phyloP scores from a whole-genome alignment of 2,797 vertebrate genomes.

The Octomys mimax region DNA sequence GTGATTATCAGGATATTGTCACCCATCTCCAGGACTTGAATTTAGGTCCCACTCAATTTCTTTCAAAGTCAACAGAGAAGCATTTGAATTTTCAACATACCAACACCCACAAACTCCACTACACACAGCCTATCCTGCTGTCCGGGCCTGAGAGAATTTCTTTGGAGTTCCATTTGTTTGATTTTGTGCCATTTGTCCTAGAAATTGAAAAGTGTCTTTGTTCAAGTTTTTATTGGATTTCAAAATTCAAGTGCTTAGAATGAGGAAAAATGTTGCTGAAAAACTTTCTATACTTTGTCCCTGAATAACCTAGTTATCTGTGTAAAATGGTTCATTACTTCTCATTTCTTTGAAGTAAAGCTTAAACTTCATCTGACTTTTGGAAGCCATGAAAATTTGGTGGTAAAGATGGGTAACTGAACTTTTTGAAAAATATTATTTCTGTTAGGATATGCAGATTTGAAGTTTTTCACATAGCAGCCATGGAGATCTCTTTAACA shows the following conservation, averaged over 20 bases:
- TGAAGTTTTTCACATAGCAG: slow-evolving; percentile 9
- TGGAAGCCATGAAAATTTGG: slow-evolving; percentile 41
- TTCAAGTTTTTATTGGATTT: slow-evolving; percentile 76
- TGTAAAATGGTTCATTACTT: neutral
- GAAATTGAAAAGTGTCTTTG: slow-evolving; percentile 71
- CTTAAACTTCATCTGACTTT: slow-evolving; percentile 54
- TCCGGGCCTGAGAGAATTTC: slow-evolving; percentile 19
- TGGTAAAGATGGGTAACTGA: slow-evolving; percentile 3
- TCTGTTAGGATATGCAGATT: slow-evolving; percentile 5
- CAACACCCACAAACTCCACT: slow-evolving; percentile 70
- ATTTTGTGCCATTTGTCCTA: slow-evolving; percentile 75
- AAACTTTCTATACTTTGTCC: slow-evolving; percentile 61
- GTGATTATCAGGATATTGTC: slow-evolving; percentile 38
- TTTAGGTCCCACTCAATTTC: neutral
- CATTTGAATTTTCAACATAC: slow-evolving; percentile 69
- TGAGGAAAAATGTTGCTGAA: slow-evolving; percentile 66
- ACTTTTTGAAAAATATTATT: neutral
- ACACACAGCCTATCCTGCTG: slow-evolving; percentile 53
- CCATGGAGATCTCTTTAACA: slow-evolving; percentile 45
- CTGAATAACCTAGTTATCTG: slow-evolving; percentile 33
- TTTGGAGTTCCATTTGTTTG: slow-evolving; percentile 52
- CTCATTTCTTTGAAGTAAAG: slow-evolving; percentile 36
- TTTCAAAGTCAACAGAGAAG: slow-evolving; percentile 42
- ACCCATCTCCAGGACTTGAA: slow-evolving; percentile 32
- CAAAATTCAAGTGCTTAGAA: slow-evolving; percentile 73